Evolutionary conservation across 2,888 invertebrate species (phyloP).

Genomic region (Tetragnatha montana): DNA sequence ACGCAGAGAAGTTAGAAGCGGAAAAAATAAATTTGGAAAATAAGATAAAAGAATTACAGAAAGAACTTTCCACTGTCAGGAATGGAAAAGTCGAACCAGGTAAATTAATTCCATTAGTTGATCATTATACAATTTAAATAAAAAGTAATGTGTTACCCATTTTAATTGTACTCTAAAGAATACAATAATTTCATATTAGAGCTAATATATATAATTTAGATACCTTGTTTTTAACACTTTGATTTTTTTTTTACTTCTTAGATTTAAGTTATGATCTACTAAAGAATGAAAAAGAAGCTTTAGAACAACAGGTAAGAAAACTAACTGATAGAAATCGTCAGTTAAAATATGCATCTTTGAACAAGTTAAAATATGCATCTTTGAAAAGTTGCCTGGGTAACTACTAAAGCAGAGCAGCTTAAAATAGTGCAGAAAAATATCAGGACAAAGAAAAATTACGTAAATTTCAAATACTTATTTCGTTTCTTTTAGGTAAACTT

Average conservation of each 20-base stretch:
- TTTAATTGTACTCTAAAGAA: too few relatives aligned
- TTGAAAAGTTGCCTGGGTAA: too few relatives aligned
- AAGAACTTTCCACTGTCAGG: slow-evolving; percentile 72
- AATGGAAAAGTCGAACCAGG: slow-evolving; percentile 69
- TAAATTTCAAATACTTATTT: neutral
- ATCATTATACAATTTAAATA: too few relatives aligned
- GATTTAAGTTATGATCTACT: slow-evolving; percentile 35
- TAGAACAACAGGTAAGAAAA: slow-evolving; percentile 63
- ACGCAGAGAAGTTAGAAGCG: slow-evolving; percentile 57
- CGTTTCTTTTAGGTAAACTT: slow-evolving; percentile 81
- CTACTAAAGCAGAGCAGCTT: neutral
- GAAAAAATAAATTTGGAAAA: slow-evolving; percentile 73
- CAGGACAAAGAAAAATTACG: neutral
- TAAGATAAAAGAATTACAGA: slow-evolving; percentile 73
- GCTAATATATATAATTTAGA: neutral
- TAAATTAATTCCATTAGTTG: slow-evolving; percentile 1
- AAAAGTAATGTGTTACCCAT: too few relatives aligned
- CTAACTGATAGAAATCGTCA: neutral
- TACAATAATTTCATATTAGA: too few relatives aligned
- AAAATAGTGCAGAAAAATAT: neutral
- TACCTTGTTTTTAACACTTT: neutral
- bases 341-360: too few relatives aligned
- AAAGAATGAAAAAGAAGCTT: slow-evolving; percentile 59
- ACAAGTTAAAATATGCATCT: too few relatives aligned
- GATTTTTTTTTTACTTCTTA: neutral